These are phyloP conservation scores for Serilophus lunatus DNA, from an alignment of 2,113 vertebrate species.

Conservation along the genomic window DNA sequence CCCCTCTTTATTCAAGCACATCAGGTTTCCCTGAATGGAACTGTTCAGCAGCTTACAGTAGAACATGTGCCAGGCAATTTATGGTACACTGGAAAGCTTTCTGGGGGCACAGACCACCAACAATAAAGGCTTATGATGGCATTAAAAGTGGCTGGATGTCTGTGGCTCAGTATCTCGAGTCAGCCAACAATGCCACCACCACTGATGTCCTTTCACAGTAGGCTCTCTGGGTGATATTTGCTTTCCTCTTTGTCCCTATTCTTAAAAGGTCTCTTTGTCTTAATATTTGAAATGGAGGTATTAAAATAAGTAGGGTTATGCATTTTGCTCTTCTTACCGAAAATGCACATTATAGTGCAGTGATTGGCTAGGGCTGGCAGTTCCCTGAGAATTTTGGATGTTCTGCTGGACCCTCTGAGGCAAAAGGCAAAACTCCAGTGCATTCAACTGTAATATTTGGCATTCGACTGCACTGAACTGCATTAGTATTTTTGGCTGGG, in stretches of 20 bases:
- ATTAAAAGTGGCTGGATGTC: background rate
- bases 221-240: background rate
- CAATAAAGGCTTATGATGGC: background rate
- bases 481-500: background rate
- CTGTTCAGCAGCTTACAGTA: background rate
- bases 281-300: background rate
- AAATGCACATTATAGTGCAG: background rate
- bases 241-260: background rate
- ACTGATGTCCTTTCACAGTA: background rate
- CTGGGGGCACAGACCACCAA: fast-evolving
- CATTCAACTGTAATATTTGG: background rate
- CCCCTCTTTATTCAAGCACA: fast-evolving
- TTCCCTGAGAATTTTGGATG: background rate
- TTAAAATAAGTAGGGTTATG: background rate
- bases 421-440: background rate
- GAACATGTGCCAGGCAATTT: background rate
- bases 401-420: background rate
- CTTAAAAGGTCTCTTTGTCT: background rate
- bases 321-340: background rate
- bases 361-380: background rate
- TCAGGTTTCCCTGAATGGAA: background rate
- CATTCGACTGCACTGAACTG: background rate
- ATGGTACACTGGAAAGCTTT: background rate
- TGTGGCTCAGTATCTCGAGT: background rate
- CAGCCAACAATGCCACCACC: background rate